Conservation (phyloP, 1,140 invertebrate genomes). For the Chymomyza costata region DNA sequence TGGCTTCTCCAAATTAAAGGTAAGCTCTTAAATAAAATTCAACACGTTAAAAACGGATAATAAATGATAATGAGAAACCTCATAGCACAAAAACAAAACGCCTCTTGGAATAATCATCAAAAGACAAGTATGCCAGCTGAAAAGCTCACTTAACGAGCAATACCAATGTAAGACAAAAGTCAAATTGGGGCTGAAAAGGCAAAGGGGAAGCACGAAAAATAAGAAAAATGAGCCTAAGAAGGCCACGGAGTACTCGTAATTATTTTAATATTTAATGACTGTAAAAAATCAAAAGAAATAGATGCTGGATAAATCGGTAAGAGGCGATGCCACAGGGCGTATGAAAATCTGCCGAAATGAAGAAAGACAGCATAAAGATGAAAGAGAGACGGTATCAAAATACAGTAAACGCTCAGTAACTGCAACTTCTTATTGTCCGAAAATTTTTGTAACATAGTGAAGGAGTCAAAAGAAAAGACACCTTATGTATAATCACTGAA, state of each 20-base stretch:
- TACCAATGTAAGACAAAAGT: conserved; percentile 3
- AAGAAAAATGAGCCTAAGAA: too few relatives aligned
- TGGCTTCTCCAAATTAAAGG: too few relatives aligned
- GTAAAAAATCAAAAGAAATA: conserved; percentile 24
- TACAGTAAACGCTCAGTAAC: too few relatives aligned
- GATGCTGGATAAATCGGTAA: too few relatives aligned
- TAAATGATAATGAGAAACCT: conserved; percentile 54
- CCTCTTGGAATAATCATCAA: background rate
- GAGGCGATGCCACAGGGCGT: conserved; percentile 1
- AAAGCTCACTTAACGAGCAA: background rate
- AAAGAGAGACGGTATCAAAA: conserved; percentile 37
- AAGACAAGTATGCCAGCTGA: conserved; percentile 3
- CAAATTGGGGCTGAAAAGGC: too few relatives aligned
- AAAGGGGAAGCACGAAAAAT: too few relatives aligned
- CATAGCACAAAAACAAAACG: conserved; percentile 3
- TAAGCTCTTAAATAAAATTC: conserved; percentile 22
- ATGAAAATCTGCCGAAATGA: conserved; percentile 7
- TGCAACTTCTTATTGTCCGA: too few relatives aligned
- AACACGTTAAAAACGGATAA: conserved; percentile 44
- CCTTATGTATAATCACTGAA: conserved; percentile 10
- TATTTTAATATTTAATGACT: conserved; percentile 66
- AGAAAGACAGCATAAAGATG: conserved; percentile 10
- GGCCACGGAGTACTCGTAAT: conserved; percentile 30
- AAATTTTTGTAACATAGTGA: too few relatives aligned
- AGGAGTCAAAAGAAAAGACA: too few relatives aligned